Evolutionary conservation across 2,797 vertebrate genomes (phyloP).

Genomic region (Salarias fasciatus): DNA sequence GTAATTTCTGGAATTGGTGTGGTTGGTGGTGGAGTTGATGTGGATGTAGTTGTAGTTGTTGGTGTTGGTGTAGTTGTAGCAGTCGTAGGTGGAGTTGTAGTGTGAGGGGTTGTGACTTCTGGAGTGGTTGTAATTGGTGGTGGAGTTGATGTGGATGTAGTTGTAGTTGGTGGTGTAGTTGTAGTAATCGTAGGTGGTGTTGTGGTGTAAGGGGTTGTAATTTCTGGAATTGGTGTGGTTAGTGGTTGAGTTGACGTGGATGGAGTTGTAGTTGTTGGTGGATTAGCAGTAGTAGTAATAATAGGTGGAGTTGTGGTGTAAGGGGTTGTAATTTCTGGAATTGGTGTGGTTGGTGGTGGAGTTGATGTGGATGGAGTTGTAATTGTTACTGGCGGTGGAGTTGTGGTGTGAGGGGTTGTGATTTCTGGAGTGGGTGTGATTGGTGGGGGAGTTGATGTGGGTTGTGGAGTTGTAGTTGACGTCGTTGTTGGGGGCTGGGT

Average conservation of each 20-base stretch:
- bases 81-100: neutral
- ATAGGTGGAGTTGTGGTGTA: neutral
- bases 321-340: no score
- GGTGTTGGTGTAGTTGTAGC: no score
- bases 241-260: neutral
- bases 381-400: neutral
- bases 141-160: neutral
- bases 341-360: neutral
- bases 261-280: neutral
- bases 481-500: no score
- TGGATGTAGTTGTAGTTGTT: neutral
- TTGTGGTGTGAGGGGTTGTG: neutral
- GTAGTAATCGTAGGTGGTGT: no score
- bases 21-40: neutral
- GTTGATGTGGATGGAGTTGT: neutral
- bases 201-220: no score
- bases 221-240: no score
- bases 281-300: constrained; percentile 3
- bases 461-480: no score
- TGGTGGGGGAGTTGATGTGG: no score
- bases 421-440: no score
- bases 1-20: neutral
- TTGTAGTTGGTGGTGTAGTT: neutral
- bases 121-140: no score
- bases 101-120: neutral